These are phyloP conservation scores for Pachyrhynchus sulphureomaculatus DNA, from an alignment of 1,140 invertebrate genomes.

Conservation along the genomic window DNA sequence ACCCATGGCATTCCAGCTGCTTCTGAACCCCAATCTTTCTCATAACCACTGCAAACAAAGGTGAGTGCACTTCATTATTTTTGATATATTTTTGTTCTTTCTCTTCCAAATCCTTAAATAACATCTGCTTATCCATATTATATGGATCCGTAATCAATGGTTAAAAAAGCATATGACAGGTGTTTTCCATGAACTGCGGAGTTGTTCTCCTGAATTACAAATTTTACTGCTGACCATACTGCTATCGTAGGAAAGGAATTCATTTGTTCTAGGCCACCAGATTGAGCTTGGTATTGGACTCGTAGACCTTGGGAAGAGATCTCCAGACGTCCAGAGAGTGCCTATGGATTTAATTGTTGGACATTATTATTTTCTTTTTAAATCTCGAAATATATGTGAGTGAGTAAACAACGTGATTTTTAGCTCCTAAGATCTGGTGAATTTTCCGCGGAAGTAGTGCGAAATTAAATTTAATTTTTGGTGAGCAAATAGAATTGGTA, in stretches of 20 bases:
- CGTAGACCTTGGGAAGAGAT: constrained; percentile 69
- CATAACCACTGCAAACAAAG: constrained; percentile 90
- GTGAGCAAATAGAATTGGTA: no score
- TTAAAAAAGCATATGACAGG: constrained; percentile 71
- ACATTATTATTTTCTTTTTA: no score
- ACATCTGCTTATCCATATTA: constrained; percentile 69
- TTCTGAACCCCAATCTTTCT: constrained; percentile 73
- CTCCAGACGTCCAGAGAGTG: constrained; percentile 59
- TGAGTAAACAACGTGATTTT: no score
- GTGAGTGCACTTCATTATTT: constrained; percentile 64
- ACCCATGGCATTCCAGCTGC: constrained; percentile 82
- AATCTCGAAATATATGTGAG: no score
- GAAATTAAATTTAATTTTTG: no score
- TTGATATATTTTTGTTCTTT: constrained; percentile 58
- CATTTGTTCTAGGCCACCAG: constrained; percentile 56
- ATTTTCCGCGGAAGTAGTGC: no score
- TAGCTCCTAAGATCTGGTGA: no score
- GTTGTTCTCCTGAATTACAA: constrained; percentile 56
- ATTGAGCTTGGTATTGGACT: constrained; percentile 58
- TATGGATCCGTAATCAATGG: constrained; percentile 84
- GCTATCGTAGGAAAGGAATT: constrained; percentile 87
- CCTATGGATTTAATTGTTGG: constrained; percentile 11
- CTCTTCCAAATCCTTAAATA: constrained; percentile 61
- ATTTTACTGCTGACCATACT: constrained; percentile 86
- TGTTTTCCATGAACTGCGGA: constrained; percentile 21